Percentiles rank a stretch among this genome's conserved stretches.
Conservation (phyloP, 1,140 invertebrate genomes). For the Dinoponera quadriceps region DNA sequence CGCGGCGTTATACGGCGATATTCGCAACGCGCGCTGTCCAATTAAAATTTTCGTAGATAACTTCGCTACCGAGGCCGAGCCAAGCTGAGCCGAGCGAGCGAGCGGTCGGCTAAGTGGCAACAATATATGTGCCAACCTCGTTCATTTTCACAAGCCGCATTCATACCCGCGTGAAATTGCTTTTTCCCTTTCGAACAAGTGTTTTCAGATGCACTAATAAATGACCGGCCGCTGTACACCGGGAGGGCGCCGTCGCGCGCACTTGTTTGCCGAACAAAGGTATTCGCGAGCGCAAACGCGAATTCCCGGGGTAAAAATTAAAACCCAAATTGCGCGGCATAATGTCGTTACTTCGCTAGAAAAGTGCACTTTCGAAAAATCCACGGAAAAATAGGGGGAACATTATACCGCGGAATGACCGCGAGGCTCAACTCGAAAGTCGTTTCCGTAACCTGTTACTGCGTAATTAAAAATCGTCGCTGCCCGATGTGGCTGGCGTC, state of each 20-base stretch:
- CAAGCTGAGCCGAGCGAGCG: not conserved
- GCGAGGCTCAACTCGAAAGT: not conserved
- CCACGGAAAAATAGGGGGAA: not conserved
- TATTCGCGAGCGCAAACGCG: not conserved
- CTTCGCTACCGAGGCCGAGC: conserved; percentile 19
- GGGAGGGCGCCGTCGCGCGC: not conserved
- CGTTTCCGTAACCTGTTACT: not conserved
- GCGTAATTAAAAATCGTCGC: no score
- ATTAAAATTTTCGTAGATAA: conserved; percentile 56
- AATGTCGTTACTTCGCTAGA: conserved; percentile 10
- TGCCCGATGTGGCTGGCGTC: no score
- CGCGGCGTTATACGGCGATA: conserved; percentile 42
- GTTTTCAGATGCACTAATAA: conserved; percentile 43
- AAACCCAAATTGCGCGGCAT: conserved; percentile 14
- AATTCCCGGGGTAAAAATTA: conserved; percentile 16
- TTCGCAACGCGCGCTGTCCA: conserved; percentile 6
- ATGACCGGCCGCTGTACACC: not conserved
- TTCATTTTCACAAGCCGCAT: conserved; percentile 37
- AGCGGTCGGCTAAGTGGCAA: not conserved
- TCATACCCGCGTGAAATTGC: conserved; percentile 39
- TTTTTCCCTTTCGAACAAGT: conserved; percentile 30
- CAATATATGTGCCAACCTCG: conserved; percentile 15
- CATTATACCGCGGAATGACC: not conserved
- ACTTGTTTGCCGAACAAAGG: conserved; percentile 22
- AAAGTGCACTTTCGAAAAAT: conserved; percentile 17